A percentile compares a stretch with the other conserved stretches of the same genome.
phyloP scores from a whole-genome alignment of 2,888 invertebrate genomes.

The Rhodophaea formosa region DNA sequence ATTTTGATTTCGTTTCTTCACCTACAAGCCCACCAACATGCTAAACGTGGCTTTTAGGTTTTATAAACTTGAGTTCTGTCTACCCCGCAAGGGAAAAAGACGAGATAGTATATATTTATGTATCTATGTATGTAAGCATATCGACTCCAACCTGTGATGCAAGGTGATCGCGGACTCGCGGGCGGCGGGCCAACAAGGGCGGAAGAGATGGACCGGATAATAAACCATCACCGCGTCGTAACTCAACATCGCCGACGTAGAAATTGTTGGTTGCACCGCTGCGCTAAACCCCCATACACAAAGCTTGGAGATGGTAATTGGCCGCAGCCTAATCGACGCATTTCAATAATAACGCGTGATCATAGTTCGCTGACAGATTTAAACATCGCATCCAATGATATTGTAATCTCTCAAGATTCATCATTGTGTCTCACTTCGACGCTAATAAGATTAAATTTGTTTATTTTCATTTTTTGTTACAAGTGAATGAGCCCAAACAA shows the following conservation, averaged over 20 bases:
- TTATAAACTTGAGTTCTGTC: no score
- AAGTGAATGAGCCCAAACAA: no score
- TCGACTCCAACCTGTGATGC: neutral
- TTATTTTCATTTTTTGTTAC: no score
- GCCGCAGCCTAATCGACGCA: slow-evolving; percentile 55
- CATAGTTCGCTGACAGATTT: slow-evolving; percentile 38
- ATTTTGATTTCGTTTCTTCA: no score
- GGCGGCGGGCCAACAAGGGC: slow-evolving; percentile 64
- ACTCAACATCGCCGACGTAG: slow-evolving; percentile 71
- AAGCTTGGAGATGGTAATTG: slow-evolving; percentile 66
- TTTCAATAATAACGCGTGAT: slow-evolving; percentile 54
- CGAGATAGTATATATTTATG: no score
- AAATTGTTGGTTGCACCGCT: slow-evolving; percentile 70
- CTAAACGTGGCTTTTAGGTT: no score
- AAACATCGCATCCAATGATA: slow-evolving; percentile 17
- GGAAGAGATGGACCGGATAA: slow-evolving; percentile 77
- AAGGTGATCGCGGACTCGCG: slow-evolving; percentile 8
- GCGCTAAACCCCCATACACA: slow-evolving; percentile 51
- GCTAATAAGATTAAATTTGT: no score
- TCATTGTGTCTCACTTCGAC: no score
- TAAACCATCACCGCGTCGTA: slow-evolving; percentile 75
- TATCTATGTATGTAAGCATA: no score
- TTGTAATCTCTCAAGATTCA: no score
- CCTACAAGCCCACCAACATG: no score
- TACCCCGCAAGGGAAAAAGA: no score